Evolutionary conservation across 2,888 invertebrate genomes (phyloP), one percentile per base, ranked within the genome.

Genomic region (Phymatocera aterrima): DNA sequence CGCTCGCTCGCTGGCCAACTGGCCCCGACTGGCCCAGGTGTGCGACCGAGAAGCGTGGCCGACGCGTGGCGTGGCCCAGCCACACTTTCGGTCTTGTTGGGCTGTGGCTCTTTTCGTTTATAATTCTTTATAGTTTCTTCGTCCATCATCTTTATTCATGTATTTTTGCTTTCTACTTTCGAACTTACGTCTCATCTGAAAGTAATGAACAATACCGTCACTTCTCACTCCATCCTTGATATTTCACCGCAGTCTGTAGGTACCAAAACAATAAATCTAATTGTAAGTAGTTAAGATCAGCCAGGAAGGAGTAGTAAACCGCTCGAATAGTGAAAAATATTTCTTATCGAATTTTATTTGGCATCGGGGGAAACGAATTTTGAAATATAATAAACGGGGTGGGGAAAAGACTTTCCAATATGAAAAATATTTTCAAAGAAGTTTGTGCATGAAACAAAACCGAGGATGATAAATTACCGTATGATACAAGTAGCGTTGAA

Each of bases 11-110:
- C 88, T 88, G 80, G 84, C 88, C 88, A 88, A 88, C 88, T 88
- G 88, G 88, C 82, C 86, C 88, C 88, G 88, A 88, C 88, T 88
- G 88, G 82, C 86, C 88, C 88, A 88, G 87, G 86, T 88, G 88
- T 85, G 82, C 85, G 84, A 83, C 84, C 85, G 84, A 84, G 87
- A 84, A 87, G 85, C 87, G 87, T 87, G 87, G 86, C 86, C 78
- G 88, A 87, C 88, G 88, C 88, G 88, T 88, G 88, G 72, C 72
- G 72, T 72, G 48, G 48, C 34, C 34, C 31, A 15, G 72, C 72
- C 72, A 31, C 72, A 72, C 72, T 72, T 72, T 51, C 51, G 72
- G 72, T 34, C 72, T 72, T 34, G 72, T 72, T 72, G 48, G 72
- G 51, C 31, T 72, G 34, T 72, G 48, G 72, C 72, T 72, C 34